Base-by-base conservation (phyloP, 2,113 vertebrate genomes). In the Corydoras sp. region DNA sequence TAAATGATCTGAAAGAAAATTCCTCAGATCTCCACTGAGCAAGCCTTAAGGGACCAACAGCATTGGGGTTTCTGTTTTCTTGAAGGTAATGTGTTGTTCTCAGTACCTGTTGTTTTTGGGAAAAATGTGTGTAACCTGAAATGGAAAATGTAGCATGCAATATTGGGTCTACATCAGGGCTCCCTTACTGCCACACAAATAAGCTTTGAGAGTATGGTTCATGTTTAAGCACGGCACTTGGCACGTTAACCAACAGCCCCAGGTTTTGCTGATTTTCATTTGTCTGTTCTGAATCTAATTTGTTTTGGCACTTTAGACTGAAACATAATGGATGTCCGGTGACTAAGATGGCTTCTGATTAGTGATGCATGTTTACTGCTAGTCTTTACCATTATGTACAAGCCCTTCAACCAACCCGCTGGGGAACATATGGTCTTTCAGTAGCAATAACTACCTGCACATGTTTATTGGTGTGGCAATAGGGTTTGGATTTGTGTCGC, bases 41-140 rank as follows among this genome's bases (percentile, higher is more conserved):
- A 83, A 87, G 87, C 83, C 85, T 90, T 88, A 85, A 86, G 88
- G 88, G 88, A 91, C 88, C 89, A 90, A 87, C 73, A 79, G 81
- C 83, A 81, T 81, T 77, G 70, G 71, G 73, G 77, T 82, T 83
- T 73, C 78, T 58, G 59, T 77, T 76, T 75, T 77, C 72, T 69
- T 69, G 70, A 65, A 60, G 61, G 51, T 54, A 18, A 58, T 35
- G 58, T 11, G 51, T 32, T 14, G 48, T 62, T 73, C 73, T 13
- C 49, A 48, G 14, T 70, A 68, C 77, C 77, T 73, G 32, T 75
- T 77, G 59, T 83, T 65, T 10, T 50, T 50, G 53, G 14, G 78
- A 74, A 71, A 78, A 77, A 74, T 81, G 66, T 80, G 72, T 85
- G 56, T 76, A 76, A 78, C 10, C 51, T 76, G 50, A 64, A 78